Evolutionary conservation across 2,113 vertebrate species (phyloP), one percentile per base, ranked within the genome.

Genomic region (Lucifuga dentata): DNA sequence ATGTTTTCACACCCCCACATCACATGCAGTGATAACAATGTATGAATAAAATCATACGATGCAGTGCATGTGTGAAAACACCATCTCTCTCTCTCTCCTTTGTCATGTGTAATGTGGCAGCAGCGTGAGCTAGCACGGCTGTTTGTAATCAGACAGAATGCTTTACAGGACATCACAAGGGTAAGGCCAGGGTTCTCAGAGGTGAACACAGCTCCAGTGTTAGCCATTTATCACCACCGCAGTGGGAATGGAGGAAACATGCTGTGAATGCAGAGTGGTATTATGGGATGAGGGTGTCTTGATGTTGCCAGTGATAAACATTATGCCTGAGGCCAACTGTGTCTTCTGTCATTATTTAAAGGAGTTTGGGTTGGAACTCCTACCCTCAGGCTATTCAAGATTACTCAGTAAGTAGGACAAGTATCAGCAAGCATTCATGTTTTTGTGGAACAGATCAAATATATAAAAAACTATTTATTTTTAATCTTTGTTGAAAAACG

Each of bases 131-230:
- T 53, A 17, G 38, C 51, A 2, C 20, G 24, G 56, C 66, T 79
- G 76, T 71, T 83, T 81, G 73, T 82, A 86, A 86, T 88, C 83
- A 79, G 78, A 81, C 72, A 67, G 69, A 80, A 90, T 76, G 80
- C 84, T 89, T 83, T 87, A 83, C 84, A 80, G 88, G 88, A 86
- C 86, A 82, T 62, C 73, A 68, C 86, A 85, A 82, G 87, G 88
- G 87, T 87, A 88, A 81, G 88, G 70, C 78, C 76, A 52, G 59
- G 71, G 84, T 78, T 76, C 68, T 85, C 81, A 71, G 86, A 90
- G 90, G 86, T 89, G 90, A 90, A 81, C 81, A 32, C 84, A 41
- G 78, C 73, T 75, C 71, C 77, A 48, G 69, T 76, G 74, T 88
- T 76, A 61, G 75, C 83, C 81, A 88, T 91, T 90, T 88, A 90